Percentiles rank a stretch among this genome's conserved stretches.
These are phyloP conservation scores for Polyodon spathula DNA, from an alignment of 2,113 vertebrate species.

Conservation along the genomic window DNA sequence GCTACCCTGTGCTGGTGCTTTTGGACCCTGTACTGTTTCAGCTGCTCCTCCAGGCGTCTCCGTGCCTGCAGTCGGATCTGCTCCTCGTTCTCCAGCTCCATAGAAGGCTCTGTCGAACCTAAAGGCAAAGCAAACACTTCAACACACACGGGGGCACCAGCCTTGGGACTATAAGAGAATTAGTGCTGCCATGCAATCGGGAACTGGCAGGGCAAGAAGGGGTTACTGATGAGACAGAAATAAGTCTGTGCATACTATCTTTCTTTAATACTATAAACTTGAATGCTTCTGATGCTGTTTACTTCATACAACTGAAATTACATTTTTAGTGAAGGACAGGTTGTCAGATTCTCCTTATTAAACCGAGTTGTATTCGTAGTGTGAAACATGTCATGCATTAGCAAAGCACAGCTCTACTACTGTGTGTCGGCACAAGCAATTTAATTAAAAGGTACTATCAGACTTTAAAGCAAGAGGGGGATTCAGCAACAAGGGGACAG, in stretches of 20 bases:
- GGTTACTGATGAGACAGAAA: too few relatives aligned
- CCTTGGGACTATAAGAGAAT: not conserved
- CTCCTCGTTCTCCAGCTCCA: conserved; percentile 85
- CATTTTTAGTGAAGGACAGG: too few relatives aligned
- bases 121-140: conserved; percentile 10
- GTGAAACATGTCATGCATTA: too few relatives aligned
- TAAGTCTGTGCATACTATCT: too few relatives aligned
- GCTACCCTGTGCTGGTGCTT: conserved; percentile 87
- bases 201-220: not conserved
- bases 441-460: conserved; percentile 20
- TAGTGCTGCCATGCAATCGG: not conserved
- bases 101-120: conserved; percentile 68
- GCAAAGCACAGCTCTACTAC: too few relatives aligned
- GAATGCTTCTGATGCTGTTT: too few relatives aligned
- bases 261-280: too few relatives aligned
- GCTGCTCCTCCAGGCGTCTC: conserved; percentile 81
- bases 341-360: too few relatives aligned
- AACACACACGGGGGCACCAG: not conserved
- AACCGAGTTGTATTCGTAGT: too few relatives aligned
- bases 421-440: conserved; percentile 25
- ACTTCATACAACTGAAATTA: too few relatives aligned
- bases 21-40: conserved; percentile 85
- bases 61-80: conserved; percentile 82
- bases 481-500: conserved; percentile 26
- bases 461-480: conserved; percentile 29